Conservation (phyloP, 2,797 vertebrate species). For the Naso thynnoides region DNA sequence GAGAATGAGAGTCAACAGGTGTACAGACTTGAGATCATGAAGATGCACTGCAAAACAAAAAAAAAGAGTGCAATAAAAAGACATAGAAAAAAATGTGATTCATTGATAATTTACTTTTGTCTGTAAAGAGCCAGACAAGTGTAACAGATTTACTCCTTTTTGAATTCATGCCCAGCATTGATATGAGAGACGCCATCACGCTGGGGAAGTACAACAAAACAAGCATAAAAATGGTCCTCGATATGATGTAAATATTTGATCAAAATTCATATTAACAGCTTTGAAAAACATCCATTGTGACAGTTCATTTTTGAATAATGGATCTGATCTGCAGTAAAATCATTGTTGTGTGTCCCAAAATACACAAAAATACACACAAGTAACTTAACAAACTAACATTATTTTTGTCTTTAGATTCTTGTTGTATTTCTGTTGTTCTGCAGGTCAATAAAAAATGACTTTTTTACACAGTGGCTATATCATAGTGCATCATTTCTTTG, state of each 20-base stretch:
- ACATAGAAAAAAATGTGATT: background rate
- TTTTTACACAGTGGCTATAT: slow-evolving; percentile 10
- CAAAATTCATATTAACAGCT: slow-evolving; percentile 18
- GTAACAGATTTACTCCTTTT: slow-evolving; percentile 19
- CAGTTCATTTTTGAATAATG: background rate
- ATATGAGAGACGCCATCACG: background rate
- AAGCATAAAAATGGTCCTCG: slow-evolving; percentile 21
- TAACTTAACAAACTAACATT: too few species aligned
- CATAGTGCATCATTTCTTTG: slow-evolving; percentile 31
- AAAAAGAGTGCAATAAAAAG: background rate
- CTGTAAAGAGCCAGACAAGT: slow-evolving; percentile 14
- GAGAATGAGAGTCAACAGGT: background rate
- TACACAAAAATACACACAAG: background rate
- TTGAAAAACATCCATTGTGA: slow-evolving; percentile 9
- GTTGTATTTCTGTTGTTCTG: too few species aligned
- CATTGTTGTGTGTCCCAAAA: background rate
- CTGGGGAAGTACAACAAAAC: slow-evolving; percentile 14
- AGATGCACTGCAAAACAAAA: background rate
- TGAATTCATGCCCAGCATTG: slow-evolving; percentile 9
- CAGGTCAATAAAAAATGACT: background rate
- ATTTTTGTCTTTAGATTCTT: background rate
- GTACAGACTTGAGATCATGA: background rate
- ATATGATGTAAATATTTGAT: slow-evolving; percentile 24
- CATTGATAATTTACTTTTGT: slow-evolving; percentile 7
- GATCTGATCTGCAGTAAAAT: background rate